Percentiles rank a stretch among this genome's conserved stretches.
phyloP scores from a whole-genome alignment of 2,888 invertebrate species.

The Drosophila pseudotalamancana region DNA sequence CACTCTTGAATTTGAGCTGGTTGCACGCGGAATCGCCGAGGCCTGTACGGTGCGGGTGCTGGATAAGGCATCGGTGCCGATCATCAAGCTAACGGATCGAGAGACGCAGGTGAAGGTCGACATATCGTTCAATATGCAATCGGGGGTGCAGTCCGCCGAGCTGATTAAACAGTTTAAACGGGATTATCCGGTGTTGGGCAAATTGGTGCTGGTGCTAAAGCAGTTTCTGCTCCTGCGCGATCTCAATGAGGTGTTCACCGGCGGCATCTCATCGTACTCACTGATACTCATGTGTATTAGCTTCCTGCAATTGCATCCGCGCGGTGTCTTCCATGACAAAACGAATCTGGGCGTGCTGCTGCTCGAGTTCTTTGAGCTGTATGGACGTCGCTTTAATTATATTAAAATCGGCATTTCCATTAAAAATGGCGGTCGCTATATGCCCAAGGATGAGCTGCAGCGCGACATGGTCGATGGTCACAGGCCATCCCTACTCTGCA shows the following conservation, averaged over 20 bases:
- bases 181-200: slow-evolving; percentile 94
- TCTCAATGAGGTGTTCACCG: slow-evolving; percentile 99
- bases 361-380: slow-evolving; percentile 98
- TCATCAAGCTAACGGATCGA: slow-evolving; percentile 97
- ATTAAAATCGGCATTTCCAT: slow-evolving; percentile 94
- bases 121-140: slow-evolving; percentile 99
- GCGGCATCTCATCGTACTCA: slow-evolving; percentile 99
- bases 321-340: slow-evolving; percentile 89
- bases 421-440: slow-evolving; percentile 96
- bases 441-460: slow-evolving; percentile 96
- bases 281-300: slow-evolving; percentile 99
- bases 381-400: slow-evolving; percentile 98
- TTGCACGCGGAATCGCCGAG: slow-evolving; percentile 95
- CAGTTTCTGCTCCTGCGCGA: slow-evolving; percentile 99
- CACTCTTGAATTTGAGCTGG: slow-evolving; percentile 95
- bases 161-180: slow-evolving; percentile 96
- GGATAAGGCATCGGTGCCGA: slow-evolving; percentile 99
- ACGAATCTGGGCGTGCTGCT: slow-evolving; percentile 96
- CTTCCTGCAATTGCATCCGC: slow-evolving; percentile 96
- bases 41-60: slow-evolving; percentile 96
- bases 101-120: slow-evolving; percentile 95
- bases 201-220: slow-evolving; percentile 98
- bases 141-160: slow-evolving; percentile 98
- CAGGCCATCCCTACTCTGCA: slow-evolving; percentile 96
- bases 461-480: slow-evolving; percentile 97